Percentiles rank a stretch among this genome's conserved stretches.
These are phyloP conservation scores for Drosophila novamexicana DNA, from an alignment of 1,140 invertebrate species.

Conservation along the genomic window DNA sequence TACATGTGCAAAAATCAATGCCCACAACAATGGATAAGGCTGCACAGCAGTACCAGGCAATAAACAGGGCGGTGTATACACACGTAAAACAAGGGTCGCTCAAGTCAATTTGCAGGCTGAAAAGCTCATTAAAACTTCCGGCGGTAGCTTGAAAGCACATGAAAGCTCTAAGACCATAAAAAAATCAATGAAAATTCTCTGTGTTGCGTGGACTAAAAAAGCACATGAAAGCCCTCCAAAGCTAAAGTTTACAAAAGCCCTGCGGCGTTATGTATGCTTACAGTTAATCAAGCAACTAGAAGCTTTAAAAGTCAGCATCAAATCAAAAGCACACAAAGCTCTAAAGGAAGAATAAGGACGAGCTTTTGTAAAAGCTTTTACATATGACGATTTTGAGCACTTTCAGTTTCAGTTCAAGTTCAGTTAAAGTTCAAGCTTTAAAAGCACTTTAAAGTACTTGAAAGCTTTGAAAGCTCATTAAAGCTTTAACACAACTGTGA, in stretches of 20 bases:
- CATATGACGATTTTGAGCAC: too few species aligned
- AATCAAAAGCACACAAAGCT: neutral
- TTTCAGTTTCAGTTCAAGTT: too few species aligned
- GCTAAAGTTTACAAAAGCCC: too few species aligned
- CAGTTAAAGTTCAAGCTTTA: too few species aligned
- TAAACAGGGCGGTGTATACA: constrained; percentile 2
- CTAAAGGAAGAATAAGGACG: too few species aligned
- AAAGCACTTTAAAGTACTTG: too few species aligned
- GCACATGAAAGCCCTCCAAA: neutral
- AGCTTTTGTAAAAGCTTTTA: too few species aligned
- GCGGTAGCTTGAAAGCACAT: too few species aligned
- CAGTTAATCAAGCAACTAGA: neutral
- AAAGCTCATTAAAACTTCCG: neutral
- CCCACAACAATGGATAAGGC: neutral
- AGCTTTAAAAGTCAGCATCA: neutral
- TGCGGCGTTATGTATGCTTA: neutral
- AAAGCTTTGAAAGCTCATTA: too few species aligned
- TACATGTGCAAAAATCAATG: constrained; percentile 21
- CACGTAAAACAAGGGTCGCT: neutral
- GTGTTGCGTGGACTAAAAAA: neutral
- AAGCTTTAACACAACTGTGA: too few species aligned
- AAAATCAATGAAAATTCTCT: too few species aligned
- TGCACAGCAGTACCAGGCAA: neutral
- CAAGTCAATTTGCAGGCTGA: neutral
- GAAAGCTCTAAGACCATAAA: too few species aligned